phyloP scores from a whole-genome alignment of 2,888 invertebrate genomes.

The Quadroppia sp. region DNA sequence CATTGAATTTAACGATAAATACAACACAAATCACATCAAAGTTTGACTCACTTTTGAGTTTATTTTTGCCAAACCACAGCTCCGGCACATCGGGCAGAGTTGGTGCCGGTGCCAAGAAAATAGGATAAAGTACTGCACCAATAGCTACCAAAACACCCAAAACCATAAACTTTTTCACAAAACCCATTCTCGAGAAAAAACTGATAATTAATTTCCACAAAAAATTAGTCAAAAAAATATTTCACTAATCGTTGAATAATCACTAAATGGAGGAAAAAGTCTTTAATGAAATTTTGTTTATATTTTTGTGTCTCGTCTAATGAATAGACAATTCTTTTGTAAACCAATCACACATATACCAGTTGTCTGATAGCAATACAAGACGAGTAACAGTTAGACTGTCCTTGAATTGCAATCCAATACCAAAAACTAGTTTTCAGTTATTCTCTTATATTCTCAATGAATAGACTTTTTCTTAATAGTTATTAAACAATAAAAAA shows the following conservation, averaged over 20 bases:
- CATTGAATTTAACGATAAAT: constrained; percentile 46
- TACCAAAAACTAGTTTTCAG: no score
- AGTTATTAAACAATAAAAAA: no score
- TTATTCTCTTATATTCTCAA: no score
- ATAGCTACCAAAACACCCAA: background rate
- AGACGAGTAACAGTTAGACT: no score
- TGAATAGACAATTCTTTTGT: no score
- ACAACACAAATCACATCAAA: background rate
- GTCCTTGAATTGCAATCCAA: no score
- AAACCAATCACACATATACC: no score
- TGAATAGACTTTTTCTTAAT: no score
- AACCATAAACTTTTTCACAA: background rate
- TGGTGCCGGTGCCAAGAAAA: background rate
- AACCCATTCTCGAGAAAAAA: background rate
- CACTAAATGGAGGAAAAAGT: background rate
- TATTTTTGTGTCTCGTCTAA: no score
- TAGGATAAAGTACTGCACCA: background rate
- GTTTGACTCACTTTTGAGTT: background rate
- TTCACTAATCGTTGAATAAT: background rate
- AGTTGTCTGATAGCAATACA: no score
- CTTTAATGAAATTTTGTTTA: no score
- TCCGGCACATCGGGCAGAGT: background rate
- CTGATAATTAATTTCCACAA: background rate
- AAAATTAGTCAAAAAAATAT: background rate
- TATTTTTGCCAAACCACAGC: background rate